These are phyloP conservation scores for Hystrix brachyura DNA, from an alignment of 2,113 vertebrate genomes.

Conservation along the genomic window DNA sequence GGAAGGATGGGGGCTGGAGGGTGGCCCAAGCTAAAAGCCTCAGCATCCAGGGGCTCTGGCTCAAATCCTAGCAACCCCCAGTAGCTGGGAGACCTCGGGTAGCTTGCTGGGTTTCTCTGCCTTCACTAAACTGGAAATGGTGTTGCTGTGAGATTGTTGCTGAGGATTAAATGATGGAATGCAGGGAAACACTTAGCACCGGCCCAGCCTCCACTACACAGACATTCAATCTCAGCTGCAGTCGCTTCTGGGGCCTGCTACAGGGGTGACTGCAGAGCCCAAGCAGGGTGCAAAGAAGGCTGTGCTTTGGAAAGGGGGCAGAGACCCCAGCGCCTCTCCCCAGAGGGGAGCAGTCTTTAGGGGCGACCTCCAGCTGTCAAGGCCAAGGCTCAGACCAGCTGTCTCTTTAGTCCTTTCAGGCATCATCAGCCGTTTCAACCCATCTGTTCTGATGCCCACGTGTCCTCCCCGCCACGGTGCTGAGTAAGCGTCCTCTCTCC, in stretches of 20 bases:
- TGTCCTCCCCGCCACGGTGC: neutral
- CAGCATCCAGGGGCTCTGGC: neutral
- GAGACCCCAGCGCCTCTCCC: neutral
- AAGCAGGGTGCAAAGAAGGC: neutral
- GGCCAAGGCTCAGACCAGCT: neutral
- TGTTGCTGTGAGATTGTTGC: neutral
- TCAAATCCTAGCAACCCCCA: neutral
- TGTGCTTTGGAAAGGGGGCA: neutral
- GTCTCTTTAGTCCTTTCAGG: slow-evolving; percentile 83
- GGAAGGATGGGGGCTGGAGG: neutral
- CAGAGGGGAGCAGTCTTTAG: neutral
- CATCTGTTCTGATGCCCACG: slow-evolving; percentile 72
- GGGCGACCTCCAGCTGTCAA: neutral
- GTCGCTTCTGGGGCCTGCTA: neutral
- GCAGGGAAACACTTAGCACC: neutral
- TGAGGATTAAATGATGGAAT: neutral
- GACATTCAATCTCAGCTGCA: neutral
- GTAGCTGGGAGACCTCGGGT: neutral
- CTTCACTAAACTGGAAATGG: neutral
- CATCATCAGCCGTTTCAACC: slow-evolving; percentile 84
- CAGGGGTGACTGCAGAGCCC: neutral
- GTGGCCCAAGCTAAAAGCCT: neutral
- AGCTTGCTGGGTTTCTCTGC: neutral
- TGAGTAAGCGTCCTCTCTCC: slow-evolving; percentile 81
- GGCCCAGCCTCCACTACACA: neutral